phyloP scores from a whole-genome alignment of 2,113 vertebrate genomes.

The Piaya cayana region DNA sequence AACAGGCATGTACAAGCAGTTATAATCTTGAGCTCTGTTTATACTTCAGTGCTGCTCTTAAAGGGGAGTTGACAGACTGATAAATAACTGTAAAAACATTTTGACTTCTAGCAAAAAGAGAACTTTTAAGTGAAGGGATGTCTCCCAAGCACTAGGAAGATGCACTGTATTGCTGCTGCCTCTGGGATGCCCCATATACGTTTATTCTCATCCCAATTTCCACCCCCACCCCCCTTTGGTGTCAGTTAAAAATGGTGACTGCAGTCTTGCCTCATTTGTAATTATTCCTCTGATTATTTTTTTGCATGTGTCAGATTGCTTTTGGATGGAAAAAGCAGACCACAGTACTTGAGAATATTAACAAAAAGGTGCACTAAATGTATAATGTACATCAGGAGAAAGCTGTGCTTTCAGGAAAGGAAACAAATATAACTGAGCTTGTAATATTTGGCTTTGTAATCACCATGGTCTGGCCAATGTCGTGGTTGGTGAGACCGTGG shows the following conservation, averaged over 20 bases:
- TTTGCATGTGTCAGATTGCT: background rate
- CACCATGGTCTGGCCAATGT: background rate
- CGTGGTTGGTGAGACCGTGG: background rate
- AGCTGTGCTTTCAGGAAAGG: background rate
- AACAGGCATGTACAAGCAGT: background rate
- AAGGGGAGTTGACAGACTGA: background rate
- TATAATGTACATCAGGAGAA: background rate
- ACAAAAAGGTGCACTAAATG: background rate
- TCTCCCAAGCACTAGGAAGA: background rate
- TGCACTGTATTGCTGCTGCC: background rate
- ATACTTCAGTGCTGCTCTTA: background rate
- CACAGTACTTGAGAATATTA: background rate
- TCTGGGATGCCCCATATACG: background rate
- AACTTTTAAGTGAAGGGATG: background rate
- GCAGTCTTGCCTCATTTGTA: background rate
- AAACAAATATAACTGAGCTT: background rate
- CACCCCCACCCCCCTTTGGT: background rate
- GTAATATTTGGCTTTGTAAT: background rate
- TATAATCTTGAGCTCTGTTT: slow-evolving; percentile 1
- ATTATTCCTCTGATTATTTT: background rate
- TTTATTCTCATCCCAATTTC: background rate
- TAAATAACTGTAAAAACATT: background rate
- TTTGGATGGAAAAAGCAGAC: background rate
- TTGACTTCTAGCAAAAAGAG: background rate
- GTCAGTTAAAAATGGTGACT: background rate